Evolutionary conservation across 2,888 invertebrate genomes (phyloP), one percentile per base, ranked within the genome.

Genomic region (Fissipunctia ypsillon): DNA sequence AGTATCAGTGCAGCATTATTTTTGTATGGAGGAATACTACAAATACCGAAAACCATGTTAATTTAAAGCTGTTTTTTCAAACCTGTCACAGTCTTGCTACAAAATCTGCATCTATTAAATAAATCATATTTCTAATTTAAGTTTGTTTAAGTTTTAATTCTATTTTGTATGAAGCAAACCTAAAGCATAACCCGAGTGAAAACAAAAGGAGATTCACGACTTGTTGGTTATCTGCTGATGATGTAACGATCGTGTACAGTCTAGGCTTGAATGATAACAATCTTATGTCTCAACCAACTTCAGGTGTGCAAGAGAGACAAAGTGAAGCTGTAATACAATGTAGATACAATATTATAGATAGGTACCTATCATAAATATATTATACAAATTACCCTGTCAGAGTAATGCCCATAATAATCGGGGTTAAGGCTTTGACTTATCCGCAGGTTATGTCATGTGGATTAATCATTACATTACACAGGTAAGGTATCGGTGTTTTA

Each of bases 211-310:
- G n/a, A 80, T 80, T 76, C 79, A 73, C 72, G 78, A 81, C 71
- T 81, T 79, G 22, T 61, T 61, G 66, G 69, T 69, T 75, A 63
- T 69, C 72, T 63, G 76, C 41, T 38, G 25, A 52, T 86, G 71
- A 77, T 43, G 78, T 72, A 83, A 83, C 54, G 41, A n/a, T 80
- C 84, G 85, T 86, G 84, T 87, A 89, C 86, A 82, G 81, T 80
- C 83, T 84, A 79, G 89, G 88, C 89, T 89, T 92, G 88, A 90
- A 87, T 73, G 87, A 91, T 91, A 90, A 86, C 79, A 80, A 90
- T 89, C 87, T 81, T 69, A 70, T 77, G 71, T 77, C 65, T 86
- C 78, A 87, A 85, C 80, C 76, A 84, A 66, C 80, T 78, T 81
- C 65, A 28, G 71, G 73, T 80, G 76, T 63, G 69, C 64, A 74